These are phyloP conservation scores for Podarcis raffonei DNA, from an alignment of 2,113 vertebrate species.

Conservation along the genomic window DNA sequence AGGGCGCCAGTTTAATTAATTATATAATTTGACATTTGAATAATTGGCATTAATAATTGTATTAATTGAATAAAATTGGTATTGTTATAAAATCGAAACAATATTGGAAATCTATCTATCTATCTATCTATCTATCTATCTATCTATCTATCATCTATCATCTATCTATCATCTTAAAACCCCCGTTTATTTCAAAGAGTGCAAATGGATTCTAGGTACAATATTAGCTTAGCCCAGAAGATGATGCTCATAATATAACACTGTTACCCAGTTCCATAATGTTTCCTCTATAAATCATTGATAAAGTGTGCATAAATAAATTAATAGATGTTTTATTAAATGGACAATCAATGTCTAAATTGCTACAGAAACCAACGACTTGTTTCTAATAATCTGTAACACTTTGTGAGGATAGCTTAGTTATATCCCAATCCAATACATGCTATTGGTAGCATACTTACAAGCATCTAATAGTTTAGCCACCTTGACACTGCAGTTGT, in stretches of 20 bases:
- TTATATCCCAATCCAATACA: background rate
- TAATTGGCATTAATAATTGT: too few species aligned
- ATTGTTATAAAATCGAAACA: too few species aligned
- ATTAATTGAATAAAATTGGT: too few species aligned
- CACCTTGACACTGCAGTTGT: background rate
- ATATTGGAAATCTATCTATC: too few species aligned
- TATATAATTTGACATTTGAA: too few species aligned
- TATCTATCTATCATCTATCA: too few species aligned
- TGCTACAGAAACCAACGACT: background rate
- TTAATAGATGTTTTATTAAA: slow-evolving; percentile 8
- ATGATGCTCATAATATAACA: background rate
- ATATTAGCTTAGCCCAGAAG: background rate
- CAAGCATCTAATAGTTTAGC: background rate
- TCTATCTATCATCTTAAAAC: too few species aligned
- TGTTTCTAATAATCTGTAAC: slow-evolving; percentile 10
- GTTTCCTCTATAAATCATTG: background rate
- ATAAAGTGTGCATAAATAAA: slow-evolving; percentile 4
- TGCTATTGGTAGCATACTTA: background rate
- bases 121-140: too few species aligned
- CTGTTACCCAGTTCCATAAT: background rate
- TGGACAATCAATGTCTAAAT: background rate
- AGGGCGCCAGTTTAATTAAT: too few species aligned
- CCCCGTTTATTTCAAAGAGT: background rate
- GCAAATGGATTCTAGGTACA: background rate
- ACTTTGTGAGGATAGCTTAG: background rate